Evolutionary conservation across 1,140 invertebrate species (phyloP).

Genomic region (Camponotus vicinus): DNA sequence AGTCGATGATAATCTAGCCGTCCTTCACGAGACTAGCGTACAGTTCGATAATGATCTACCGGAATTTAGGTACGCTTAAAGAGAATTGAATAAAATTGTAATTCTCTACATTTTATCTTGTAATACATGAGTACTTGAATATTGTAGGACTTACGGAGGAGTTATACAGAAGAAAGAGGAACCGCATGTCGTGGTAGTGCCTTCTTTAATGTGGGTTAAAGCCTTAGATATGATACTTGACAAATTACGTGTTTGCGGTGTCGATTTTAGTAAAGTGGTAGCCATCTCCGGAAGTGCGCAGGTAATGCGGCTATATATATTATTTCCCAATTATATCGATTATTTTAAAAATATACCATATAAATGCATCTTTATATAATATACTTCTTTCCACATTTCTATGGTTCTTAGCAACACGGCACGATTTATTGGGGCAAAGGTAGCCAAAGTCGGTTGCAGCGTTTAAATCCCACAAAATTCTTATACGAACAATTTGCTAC

Average conservation of each 20-base stretch:
- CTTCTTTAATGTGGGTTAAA: conserved; percentile 97
- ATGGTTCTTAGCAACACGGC: conserved; percentile 94
- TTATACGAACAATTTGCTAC: conserved; percentile 93
- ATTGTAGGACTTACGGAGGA: conserved; percentile 92
- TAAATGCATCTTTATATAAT: neutral
- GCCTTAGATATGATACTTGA: conserved; percentile 97
- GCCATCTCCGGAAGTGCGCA: conserved; percentile 96
- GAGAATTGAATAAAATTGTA: neutral
- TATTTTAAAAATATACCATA: neutral
- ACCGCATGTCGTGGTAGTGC: conserved; percentile 90
- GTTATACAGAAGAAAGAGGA: conserved; percentile 89
- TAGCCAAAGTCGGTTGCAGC: conserved; percentile 88
- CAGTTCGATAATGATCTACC: conserved; percentile 96
- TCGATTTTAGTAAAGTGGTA: conserved; percentile 93
- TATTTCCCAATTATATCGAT: neutral
- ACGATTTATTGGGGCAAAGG: conserved; percentile 97
- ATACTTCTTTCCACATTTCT: neutral
- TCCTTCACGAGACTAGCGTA: conserved; percentile 93
- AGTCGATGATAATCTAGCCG: conserved; percentile 91
- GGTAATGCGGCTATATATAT: conserved; percentile 85
- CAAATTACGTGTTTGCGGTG: conserved; percentile 92
- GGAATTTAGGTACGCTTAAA: conserved; percentile 91
- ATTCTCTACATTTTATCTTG: neutral
- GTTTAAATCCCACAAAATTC: conserved; percentile 91
- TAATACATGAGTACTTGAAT: neutral